Conservation (phyloP, 1,140 invertebrate genomes). For the Aphaenogaster rudis region DNA sequence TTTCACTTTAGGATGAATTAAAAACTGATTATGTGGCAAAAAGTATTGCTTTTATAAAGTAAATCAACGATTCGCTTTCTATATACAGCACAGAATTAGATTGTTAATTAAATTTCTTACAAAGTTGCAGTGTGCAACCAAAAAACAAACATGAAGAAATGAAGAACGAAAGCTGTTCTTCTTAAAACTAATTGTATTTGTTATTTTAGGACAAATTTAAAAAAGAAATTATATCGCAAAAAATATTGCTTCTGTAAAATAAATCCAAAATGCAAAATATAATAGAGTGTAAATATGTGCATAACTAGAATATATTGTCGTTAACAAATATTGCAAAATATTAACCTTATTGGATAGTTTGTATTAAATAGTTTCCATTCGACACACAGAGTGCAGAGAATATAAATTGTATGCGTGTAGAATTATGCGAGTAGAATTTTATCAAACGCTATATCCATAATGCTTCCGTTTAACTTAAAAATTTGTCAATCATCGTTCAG, state of each 20-base stretch:
- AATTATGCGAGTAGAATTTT: neutral
- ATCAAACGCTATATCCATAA: neutral
- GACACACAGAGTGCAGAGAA: neutral
- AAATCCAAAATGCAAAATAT: neutral
- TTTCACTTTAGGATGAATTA: neutral
- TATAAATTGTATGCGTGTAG: neutral
- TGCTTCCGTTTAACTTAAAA: neutral
- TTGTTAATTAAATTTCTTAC: neutral
- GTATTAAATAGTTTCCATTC: neutral
- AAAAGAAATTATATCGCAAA: neutral
- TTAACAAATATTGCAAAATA: neutral
- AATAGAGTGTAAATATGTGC: neutral
- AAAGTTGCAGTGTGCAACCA: neutral
- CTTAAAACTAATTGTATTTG: neutral
- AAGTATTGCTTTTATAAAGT: neutral
- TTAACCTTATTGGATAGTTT: constrained; percentile 26
- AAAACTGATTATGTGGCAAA: neutral
- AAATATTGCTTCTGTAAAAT: neutral
- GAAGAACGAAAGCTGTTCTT: neutral
- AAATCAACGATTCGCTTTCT: neutral
- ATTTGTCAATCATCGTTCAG: neutral
- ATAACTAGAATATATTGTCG: neutral
- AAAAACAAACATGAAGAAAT: neutral
- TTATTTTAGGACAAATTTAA: neutral
- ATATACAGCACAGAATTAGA: neutral